phyloP scores from a whole-genome alignment of 2,113 vertebrate genomes.

The Brachionichthys hirsutus region DNA sequence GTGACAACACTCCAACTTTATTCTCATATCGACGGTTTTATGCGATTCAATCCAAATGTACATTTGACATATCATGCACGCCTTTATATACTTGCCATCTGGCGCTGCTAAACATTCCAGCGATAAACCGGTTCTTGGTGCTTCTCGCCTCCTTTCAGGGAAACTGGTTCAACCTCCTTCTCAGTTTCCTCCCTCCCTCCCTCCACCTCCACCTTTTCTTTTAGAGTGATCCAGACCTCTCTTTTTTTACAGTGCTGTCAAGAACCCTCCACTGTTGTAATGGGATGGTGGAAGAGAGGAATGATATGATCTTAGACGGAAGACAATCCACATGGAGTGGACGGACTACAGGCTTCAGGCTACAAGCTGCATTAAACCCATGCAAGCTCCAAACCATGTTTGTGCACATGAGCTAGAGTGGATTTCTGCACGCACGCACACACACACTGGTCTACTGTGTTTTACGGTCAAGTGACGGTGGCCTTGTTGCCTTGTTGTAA shows the following conservation, averaged over 20 bases:
- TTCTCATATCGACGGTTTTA: constrained; percentile 34
- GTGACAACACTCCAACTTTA: constrained; percentile 28
- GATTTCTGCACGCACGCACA: neutral
- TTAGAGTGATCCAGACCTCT: constrained; percentile 2
- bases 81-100: constrained; percentile 14
- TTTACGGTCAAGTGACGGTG: constrained; percentile 44
- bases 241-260: constrained; percentile 22
- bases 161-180: constrained; percentile 34
- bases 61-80: too few relatives aligned
- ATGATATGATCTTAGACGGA: constrained; percentile 44
- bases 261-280: constrained; percentile 33
- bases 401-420: neutral
- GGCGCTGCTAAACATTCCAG: constrained; percentile 24
- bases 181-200: neutral
- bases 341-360: constrained; percentile 52
- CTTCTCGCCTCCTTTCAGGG: constrained; percentile 8
- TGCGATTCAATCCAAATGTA: too few relatives aligned
- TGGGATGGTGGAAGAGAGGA: constrained; percentile 12
- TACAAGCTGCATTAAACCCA: constrained; percentile 61
- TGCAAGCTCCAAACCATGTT: constrained; percentile 12
- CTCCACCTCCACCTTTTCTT: constrained; percentile 20
- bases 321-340: constrained; percentile 26
- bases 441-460: neutral
- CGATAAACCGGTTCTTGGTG: constrained; percentile 4
- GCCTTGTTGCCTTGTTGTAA: too few relatives aligned